These are phyloP conservation scores for Hydrozoanthus tunicans DNA, from an alignment of 64 coral and sea anemone genomes.

Conservation along the genomic window DNA sequence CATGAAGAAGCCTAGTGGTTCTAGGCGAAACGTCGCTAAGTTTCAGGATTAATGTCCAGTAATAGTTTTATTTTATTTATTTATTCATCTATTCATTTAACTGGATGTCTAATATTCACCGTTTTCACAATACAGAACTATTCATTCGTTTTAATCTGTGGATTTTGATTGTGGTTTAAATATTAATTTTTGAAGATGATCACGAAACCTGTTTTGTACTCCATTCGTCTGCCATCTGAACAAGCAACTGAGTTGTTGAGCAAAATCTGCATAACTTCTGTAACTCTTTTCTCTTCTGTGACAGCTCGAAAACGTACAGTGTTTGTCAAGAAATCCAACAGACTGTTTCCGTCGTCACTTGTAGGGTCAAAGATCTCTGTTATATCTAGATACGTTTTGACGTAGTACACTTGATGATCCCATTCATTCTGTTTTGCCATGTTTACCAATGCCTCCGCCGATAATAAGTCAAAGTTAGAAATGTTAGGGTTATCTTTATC, in stretches of 20 bases:
- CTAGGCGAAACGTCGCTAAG: too few species aligned
- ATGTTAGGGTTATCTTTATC: not conserved
- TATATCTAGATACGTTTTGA: conserved; percentile 43
- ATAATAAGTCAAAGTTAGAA: not conserved
- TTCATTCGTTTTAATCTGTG: too few species aligned
- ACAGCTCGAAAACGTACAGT: conserved; percentile 5
- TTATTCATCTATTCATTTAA: too few species aligned
- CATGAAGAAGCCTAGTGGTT: too few species aligned
- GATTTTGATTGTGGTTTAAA: too few species aligned
- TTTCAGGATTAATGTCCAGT: too few species aligned
- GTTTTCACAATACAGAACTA: too few species aligned
- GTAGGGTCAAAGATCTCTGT: conserved; percentile 45
- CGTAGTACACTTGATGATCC: not conserved
- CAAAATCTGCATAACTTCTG: conserved; percentile 1
- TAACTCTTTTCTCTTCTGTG: conserved; percentile 3
- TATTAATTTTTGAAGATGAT: too few species aligned
- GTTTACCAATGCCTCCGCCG: conserved; percentile 5
- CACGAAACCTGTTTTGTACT: too few species aligned
- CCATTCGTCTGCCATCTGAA: too few species aligned
- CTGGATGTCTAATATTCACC: too few species aligned
- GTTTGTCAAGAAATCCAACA: conserved; percentile 60
- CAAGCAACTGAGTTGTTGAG: not conserved
- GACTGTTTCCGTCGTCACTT: conserved; percentile 32
- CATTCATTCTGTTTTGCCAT: conserved; percentile 22
- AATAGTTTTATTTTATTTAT: too few species aligned